Conservation (phyloP, 1,140 invertebrate species). For the Dinoponera quadriceps region DNA sequence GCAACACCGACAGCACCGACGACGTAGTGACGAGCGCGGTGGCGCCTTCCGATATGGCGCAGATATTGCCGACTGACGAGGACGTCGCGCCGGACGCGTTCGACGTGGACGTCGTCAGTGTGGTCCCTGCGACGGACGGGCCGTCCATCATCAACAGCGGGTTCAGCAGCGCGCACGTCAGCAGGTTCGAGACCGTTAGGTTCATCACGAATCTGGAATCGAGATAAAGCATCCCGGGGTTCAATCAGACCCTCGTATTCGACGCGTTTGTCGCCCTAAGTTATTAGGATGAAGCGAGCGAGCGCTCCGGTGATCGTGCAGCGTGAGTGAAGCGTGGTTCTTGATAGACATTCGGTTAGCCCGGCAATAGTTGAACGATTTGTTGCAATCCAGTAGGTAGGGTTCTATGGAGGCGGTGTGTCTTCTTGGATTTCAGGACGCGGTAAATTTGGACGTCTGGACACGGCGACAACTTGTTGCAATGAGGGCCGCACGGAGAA, state of each 20-base stretch:
- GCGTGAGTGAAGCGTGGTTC: no score
- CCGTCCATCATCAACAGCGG: conserved; percentile 87
- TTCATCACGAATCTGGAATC: conserved; percentile 89
- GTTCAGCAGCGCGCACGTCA: conserved; percentile 88
- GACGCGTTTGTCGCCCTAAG: neutral
- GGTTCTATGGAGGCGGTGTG: no score
- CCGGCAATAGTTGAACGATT: no score
- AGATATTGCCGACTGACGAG: conserved; percentile 59
- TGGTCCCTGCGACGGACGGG: conserved; percentile 34
- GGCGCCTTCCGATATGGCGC: conserved; percentile 79
- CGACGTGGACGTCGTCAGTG: conserved; percentile 44
- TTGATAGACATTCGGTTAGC: no score
- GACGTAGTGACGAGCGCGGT: conserved; percentile 81
- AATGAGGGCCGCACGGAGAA: no score
- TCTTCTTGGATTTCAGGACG: no score
- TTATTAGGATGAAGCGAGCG: neutral
- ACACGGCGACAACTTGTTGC: no score
- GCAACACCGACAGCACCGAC: conserved; percentile 90
- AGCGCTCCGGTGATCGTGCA: no score
- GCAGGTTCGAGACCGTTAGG: conserved; percentile 88
- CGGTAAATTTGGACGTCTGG: no score
- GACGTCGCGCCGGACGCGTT: neutral
- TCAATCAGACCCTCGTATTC: conserved; percentile 21
- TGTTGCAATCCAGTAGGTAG: no score
- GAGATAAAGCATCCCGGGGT: neutral